phyloP scores from a whole-genome alignment of 2,113 vertebrate species.

The Symphodus melops region DNA sequence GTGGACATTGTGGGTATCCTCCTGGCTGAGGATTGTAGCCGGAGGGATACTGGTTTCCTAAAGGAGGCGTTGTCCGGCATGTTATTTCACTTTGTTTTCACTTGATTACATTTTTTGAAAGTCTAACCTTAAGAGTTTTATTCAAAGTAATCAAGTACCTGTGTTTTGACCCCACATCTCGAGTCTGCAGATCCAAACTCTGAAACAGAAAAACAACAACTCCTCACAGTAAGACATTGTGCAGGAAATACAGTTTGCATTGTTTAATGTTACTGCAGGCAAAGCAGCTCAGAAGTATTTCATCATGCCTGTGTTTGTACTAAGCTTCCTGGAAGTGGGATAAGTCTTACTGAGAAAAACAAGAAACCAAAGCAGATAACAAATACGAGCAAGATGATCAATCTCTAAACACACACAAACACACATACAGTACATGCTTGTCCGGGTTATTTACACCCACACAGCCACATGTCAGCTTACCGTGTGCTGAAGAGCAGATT shows the following conservation, averaged over 20 bases:
- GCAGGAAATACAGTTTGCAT: neutral
- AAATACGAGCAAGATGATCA: neutral
- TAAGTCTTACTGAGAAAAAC: neutral
- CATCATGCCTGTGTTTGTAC: neutral
- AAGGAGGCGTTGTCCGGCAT: neutral
- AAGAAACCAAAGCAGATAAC: neutral
- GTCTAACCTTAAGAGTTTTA: neutral
- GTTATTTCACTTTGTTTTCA: neutral
- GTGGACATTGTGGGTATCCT: neutral
- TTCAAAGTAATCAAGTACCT: constrained; percentile 15
- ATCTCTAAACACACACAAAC: neutral
- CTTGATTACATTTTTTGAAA: neutral
- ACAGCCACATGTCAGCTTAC: constrained; percentile 5
- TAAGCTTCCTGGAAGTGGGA: neutral
- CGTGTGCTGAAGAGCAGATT: constrained; percentile 15
- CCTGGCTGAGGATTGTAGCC: constrained; percentile 8
- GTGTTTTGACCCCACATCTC: constrained; percentile 20
- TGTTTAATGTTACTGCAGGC: neutral
- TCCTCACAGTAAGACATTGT: no score
- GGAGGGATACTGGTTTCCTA: constrained; percentile 19
- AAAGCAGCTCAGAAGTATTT: neutral
- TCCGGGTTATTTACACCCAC: no score
- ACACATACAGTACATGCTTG: neutral
- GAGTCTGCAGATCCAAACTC: constrained; percentile 4
- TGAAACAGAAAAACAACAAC: neutral